Percentiles rank a stretch among this genome's conserved stretches.
Conservation (phyloP, 2,888 invertebrate species). For the Ennomos erosarius region DNA sequence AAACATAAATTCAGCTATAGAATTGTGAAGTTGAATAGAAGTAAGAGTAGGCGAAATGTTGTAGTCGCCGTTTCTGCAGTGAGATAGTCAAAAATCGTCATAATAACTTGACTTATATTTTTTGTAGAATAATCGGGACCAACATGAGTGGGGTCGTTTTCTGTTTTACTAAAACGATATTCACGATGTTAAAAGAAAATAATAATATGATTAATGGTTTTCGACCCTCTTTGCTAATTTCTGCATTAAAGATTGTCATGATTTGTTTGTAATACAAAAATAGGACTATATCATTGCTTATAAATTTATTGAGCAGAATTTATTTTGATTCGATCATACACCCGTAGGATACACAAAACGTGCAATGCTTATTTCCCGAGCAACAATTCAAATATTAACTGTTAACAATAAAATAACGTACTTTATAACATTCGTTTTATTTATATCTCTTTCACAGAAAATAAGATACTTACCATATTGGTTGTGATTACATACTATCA, state of each 20-base stretch:
- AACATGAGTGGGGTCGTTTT: slow-evolving; percentile 59
- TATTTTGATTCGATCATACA: slow-evolving; percentile 1
- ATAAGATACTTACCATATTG: no score
- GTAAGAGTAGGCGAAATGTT: slow-evolving; percentile 74
- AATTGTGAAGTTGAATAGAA: slow-evolving; percentile 73
- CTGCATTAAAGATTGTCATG: slow-evolving; percentile 28
- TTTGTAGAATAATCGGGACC: slow-evolving; percentile 72
- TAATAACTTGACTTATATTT: slow-evolving; percentile 48
- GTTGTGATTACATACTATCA: no score
- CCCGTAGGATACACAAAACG: slow-evolving; percentile 4
- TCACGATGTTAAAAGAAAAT: slow-evolving; percentile 39
- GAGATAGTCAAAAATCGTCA: slow-evolving; percentile 62
- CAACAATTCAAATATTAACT: slow-evolving; percentile 8
- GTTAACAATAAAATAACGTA: slow-evolving; percentile 18
- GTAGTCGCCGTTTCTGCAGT: slow-evolving; percentile 79
- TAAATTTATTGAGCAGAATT: slow-evolving; percentile 1
- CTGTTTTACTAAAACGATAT: slow-evolving; percentile 45
- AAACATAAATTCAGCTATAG: slow-evolving; percentile 78
- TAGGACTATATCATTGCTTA: slow-evolving; percentile 28
- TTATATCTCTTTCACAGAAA: neutral
- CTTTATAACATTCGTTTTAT: neutral
- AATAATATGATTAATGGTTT: slow-evolving; percentile 42
- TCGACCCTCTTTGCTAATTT: slow-evolving; percentile 36
- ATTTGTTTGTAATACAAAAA: slow-evolving; percentile 24
- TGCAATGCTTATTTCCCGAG: slow-evolving; percentile 8